phyloP scores from a whole-genome alignment of 2,797 vertebrate genomes.

The Lutjanus campechanus region DNA sequence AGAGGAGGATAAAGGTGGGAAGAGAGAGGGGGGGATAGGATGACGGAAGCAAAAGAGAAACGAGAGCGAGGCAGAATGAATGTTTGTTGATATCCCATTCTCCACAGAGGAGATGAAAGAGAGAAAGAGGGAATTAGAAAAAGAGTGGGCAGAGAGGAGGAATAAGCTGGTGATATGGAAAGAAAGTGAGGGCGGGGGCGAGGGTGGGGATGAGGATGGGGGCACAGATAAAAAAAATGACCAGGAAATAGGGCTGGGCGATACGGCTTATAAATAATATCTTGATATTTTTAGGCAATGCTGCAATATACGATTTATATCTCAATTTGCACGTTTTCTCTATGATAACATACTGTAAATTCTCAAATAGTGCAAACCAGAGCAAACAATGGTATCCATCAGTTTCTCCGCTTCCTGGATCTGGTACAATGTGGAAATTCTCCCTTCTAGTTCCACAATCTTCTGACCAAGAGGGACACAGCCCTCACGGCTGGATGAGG shows the following conservation, averaged over 20 bases:
- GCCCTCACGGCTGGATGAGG: too few species aligned
- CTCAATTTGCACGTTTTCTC: too few species aligned
- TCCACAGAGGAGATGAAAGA: slow-evolving; percentile 77
- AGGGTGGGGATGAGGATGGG: background rate
- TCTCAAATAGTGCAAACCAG: too few species aligned
- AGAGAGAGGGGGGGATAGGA: slow-evolving; percentile 7
- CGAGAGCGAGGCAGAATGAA: slow-evolving; percentile 64
- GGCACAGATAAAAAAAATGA: slow-evolving; percentile 18
- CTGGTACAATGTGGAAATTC: too few species aligned
- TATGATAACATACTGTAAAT: too few species aligned
- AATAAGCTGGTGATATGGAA: slow-evolving; percentile 64
- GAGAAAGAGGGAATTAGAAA: slow-evolving; percentile 73
- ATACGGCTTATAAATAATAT: background rate
- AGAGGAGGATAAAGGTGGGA: slow-evolving; percentile 35
- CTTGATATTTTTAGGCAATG: too few species aligned
- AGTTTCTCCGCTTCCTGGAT: too few species aligned
- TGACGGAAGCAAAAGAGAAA: slow-evolving; percentile 46
- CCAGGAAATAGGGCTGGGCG: background rate
- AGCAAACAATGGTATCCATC: too few species aligned
- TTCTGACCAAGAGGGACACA: too few species aligned
- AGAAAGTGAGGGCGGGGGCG: slow-evolving; percentile 30
- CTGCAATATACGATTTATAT: too few species aligned
- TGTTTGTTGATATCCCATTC: slow-evolving; percentile 80
- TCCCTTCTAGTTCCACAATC: too few species aligned
- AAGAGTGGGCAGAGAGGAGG: slow-evolving; percentile 71